Conservation (phyloP, 2,113 vertebrate species). For the Mirounga angustirostris region DNA sequence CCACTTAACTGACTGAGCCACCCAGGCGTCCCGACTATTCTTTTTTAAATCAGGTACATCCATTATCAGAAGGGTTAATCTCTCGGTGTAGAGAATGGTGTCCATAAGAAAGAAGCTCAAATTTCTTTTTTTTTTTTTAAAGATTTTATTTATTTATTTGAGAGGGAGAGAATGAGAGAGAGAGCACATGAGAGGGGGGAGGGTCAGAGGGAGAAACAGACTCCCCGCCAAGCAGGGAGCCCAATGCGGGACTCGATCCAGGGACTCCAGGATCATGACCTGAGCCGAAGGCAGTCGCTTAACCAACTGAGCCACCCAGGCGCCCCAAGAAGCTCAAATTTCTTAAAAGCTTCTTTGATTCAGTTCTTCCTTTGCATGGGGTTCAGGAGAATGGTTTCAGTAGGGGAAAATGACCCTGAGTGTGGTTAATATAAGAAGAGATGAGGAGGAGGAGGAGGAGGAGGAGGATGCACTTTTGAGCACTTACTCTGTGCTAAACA, state of each 20-base stretch:
- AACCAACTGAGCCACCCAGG: no score
- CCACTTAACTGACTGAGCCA: no score
- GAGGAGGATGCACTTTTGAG: neutral
- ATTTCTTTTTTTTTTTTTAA: neutral
- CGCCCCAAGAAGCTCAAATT: neutral
- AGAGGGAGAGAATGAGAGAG: no score
- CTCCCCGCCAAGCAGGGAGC: no score
- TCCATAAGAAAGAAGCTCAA: neutral
- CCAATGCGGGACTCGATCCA: no score
- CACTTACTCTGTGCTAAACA: neutral
- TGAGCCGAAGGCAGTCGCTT: no score
- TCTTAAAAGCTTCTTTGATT: neutral
- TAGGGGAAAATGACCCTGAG: neutral
- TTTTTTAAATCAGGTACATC: neutral
- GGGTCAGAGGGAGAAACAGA: no score
- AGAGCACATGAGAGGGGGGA: no score
- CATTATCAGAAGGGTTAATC: neutral
- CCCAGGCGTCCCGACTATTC: neutral
- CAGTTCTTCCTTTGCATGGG: neutral
- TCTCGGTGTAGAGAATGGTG: fast-evolving
- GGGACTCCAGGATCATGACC: no score
- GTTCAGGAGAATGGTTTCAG: neutral
- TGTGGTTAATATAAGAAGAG: neutral
- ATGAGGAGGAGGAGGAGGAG: neutral
- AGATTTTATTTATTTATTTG: no score